A percentile compares a stretch with the other conserved stretches of the same genome.
Evolutionary conservation across 1,140 invertebrate species (phyloP).

Genomic region (Bombus difficillimus): DNA sequence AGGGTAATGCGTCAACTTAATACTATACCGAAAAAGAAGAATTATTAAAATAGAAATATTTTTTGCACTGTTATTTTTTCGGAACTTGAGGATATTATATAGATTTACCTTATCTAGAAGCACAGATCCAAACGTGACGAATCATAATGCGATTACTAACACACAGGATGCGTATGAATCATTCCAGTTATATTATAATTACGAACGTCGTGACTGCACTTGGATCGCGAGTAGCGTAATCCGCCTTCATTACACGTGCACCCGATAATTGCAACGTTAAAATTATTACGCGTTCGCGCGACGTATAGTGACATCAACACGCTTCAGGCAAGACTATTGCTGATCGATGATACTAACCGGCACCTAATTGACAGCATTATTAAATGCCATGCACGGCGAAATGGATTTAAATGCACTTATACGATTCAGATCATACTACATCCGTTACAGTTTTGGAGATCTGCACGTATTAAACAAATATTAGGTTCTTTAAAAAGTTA

Average conservation of each 20-base stretch:
- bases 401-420: not conserved
- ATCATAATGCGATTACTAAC: slow-evolving; percentile 28
- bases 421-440: not conserved
- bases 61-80: not conserved
- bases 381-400: not conserved
- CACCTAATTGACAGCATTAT: slow-evolving; percentile 34
- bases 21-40: not conserved
- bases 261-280: slow-evolving; percentile 45
- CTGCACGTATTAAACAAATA: not conserved
- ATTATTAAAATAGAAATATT: not conserved
- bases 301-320: not conserved
- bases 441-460: not conserved
- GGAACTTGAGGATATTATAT: not conserved
- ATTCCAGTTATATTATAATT: slow-evolving; percentile 32
- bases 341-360: slow-evolving; percentile 28
- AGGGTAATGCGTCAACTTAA: not conserved
- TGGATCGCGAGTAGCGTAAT: slow-evolving; percentile 31
- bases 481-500: not conserved
- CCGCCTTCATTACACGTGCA: slow-evolving; percentile 19
- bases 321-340: not conserved
- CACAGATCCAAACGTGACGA: not conserved
- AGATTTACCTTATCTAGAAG: not conserved
- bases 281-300: slow-evolving; percentile 21
- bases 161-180: slow-evolving; percentile 1
- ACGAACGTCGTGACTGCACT: slow-evolving; percentile 7